Conservation (phyloP, 2,888 invertebrate species). For the Pachliopta kotzebuea region DNA sequence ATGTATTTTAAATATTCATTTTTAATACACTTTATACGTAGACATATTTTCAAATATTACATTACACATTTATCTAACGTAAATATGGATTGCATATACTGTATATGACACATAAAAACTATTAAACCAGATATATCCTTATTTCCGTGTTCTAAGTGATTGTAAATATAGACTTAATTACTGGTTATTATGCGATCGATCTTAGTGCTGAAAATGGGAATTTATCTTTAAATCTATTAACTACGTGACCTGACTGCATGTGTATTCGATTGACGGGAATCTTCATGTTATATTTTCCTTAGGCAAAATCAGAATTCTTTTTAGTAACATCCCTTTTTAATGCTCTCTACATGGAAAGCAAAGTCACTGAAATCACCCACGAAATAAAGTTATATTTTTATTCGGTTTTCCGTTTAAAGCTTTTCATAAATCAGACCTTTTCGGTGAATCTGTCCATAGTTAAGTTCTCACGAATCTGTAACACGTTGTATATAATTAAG, state of each 20-base stretch:
- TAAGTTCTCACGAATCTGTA: no score
- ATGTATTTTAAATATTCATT: neutral
- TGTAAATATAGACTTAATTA: slow-evolving; percentile 1
- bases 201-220: neutral
- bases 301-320: neutral
- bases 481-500: no score
- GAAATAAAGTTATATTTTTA: no score
- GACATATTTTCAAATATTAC: neutral
- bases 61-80: neutral
- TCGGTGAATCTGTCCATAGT: no score
- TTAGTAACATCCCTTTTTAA: no score
- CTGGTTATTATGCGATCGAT: neutral
- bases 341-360: no score
- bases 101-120: neutral
- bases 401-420: no score
- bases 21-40: neutral
- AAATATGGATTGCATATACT: neutral
- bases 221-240: neutral
- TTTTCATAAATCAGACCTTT: no score
- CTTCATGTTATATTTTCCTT: neutral
- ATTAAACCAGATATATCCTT: neutral
- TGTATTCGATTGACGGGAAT: neutral
- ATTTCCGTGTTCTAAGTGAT: neutral
- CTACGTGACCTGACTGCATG: neutral
- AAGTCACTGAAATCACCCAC: no score